Percentiles rank a stretch among this genome's conserved stretches.
Conservation (phyloP, 2,113 vertebrate species). For the Aleadryas rufinucha region DNA sequence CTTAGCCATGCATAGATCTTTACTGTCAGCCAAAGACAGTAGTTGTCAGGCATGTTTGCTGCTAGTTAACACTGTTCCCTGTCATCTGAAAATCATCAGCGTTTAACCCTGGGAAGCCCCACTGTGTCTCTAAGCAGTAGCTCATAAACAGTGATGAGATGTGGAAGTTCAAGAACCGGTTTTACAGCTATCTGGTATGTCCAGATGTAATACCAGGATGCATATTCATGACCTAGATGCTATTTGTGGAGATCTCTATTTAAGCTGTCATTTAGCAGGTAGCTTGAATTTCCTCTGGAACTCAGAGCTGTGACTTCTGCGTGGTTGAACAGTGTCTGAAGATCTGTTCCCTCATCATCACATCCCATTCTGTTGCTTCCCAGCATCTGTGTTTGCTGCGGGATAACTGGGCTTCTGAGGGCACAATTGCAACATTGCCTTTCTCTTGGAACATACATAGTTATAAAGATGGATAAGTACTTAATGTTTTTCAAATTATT, state of each 20-base stretch:
- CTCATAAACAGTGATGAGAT: not conserved
- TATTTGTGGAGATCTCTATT: not conserved
- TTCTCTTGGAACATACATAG: not conserved
- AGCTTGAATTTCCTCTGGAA: not conserved
- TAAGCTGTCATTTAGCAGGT: not conserved
- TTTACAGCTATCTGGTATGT: not conserved
- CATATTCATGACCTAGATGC: not conserved
- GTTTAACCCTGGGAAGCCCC: not conserved
- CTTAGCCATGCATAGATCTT: not conserved
- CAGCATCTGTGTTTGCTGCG: not conserved
- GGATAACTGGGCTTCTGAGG: not conserved
- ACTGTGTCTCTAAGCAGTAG: not conserved
- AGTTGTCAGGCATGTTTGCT: not conserved
- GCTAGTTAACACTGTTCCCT: not conserved
- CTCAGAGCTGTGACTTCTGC: not conserved
- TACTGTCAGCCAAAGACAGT: not conserved
- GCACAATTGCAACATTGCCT: not conserved
- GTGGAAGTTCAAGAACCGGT: not conserved
- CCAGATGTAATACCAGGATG: not conserved
- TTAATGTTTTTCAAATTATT: not conserved
- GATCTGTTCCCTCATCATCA: not conserved
- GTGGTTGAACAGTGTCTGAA: not conserved
- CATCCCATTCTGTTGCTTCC: not conserved
- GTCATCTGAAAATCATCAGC: not conserved
- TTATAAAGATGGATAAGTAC: not conserved